Evolutionary conservation across 1,140 invertebrate genomes (phyloP), one percentile per base, ranked within the genome.

Genomic region (Formica selysi): DNA sequence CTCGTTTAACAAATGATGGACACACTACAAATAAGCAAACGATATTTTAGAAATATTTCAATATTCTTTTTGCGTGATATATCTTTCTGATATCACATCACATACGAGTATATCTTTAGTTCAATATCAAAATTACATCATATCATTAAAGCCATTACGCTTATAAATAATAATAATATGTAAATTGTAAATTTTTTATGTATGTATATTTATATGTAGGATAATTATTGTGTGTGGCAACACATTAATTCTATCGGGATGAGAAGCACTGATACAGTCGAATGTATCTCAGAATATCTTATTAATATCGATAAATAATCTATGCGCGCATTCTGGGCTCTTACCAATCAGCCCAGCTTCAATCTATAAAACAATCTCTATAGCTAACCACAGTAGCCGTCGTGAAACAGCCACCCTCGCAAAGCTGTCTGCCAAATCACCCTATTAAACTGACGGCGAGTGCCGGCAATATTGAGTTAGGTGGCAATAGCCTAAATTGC

Each of bases 401-500:
- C 84, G 80, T 79, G 81, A 76, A 91, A 90, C 86, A 88, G 67
- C 76, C 71, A 74, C 86, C 85, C 85, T 67, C 65, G 74, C 76
- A 13, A 81, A 44, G 44, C 65, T 71, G 48, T 83, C 70, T 86
- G 54, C 11, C 81, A 76, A 87, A 91, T 91, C 90, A 89, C 74
- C 90, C 87, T 90, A 93, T 94, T 93, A 93, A 93, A 91, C 86
- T 88, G 85, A 88, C 76, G 86, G 83, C 84, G 87, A 93, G 88
- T 91, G 89, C 86, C 88, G 78, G 90, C 90, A 91, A 93, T 93
- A 92, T 94, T 91, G 90, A 92, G 91, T 93, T 92, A 92, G 88
- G 83, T 87, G 88, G 88, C 91, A 91, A 91, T 92, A 91, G 89
- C 86, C 90, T 92, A 91, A 92, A 93, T 93, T 92, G 71, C 87